Percentiles rank a stretch among this genome's conserved stretches.
These are phyloP conservation scores for Busseola fusca DNA, from an alignment of 2,888 invertebrate genomes.

Conservation along the genomic window DNA sequence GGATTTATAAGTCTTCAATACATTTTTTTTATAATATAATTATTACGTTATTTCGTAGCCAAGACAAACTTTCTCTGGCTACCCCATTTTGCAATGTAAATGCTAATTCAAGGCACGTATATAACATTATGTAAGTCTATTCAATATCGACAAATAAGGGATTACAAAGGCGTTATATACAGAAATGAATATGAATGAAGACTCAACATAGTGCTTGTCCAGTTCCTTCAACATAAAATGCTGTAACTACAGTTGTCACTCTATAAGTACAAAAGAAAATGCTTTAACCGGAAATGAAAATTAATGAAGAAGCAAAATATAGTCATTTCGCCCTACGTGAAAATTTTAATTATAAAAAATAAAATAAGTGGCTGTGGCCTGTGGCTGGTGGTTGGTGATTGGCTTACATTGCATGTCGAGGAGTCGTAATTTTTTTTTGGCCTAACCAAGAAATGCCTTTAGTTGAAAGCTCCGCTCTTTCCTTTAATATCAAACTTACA, in stretches of 20 bases:
- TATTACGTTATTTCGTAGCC: no score
- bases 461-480: no score
- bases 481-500: not conserved
- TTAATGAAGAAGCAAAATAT: not conserved
- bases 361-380: no score
- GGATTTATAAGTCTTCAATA: no score
- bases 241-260: not conserved
- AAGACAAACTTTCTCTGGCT: no score
- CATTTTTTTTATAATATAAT: no score
- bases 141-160: not conserved
- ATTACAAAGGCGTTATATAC: not conserved
- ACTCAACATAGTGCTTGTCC: not conserved
- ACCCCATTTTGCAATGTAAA: no score
- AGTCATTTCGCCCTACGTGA: not conserved
- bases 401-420: no score
- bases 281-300: not conserved
- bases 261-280: not conserved
- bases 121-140: not conserved
- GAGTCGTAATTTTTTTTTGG: no score
- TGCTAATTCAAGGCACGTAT: no score
- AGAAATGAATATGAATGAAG: constrained; percentile 10
- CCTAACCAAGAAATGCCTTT: no score
- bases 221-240: not conserved
- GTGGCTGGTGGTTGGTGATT: no score
- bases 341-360: not conserved